phyloP scores from a whole-genome alignment of 1,140 invertebrate species.

The Camponotus vicinus region DNA sequence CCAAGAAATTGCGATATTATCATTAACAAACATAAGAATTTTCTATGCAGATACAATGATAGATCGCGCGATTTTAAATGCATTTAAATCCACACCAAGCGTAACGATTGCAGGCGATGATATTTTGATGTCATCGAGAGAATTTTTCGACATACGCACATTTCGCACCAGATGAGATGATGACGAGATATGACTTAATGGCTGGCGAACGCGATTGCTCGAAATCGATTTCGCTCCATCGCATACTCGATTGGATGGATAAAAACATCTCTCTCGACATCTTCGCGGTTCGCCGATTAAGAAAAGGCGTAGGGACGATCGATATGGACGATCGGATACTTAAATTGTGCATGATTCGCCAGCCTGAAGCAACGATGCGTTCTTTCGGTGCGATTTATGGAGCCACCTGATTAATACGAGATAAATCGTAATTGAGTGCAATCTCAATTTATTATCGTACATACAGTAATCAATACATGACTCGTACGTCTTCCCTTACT shows the following conservation, averaged over 20 bases:
- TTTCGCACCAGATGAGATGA: slow-evolving; percentile 22
- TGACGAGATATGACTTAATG: slow-evolving; percentile 53
- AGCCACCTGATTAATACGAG: slow-evolving; percentile 49
- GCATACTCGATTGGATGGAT: slow-evolving; percentile 44
- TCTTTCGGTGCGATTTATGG: slow-evolving; percentile 52
- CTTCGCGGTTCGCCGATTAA: slow-evolving; percentile 63
- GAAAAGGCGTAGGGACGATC: slow-evolving; percentile 32
- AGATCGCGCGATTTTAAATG: slow-evolving; percentile 26
- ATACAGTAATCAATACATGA: slow-evolving; percentile 28
- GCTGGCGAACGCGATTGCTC: slow-evolving; percentile 40
- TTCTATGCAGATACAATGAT: not conserved
- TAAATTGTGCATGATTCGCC: slow-evolving; percentile 43
- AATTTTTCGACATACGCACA: slow-evolving; percentile 35
- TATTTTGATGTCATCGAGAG: not conserved
- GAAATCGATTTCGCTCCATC: slow-evolving; percentile 55
- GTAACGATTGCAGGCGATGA: not conserved
- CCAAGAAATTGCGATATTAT: not conserved
- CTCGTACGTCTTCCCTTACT: not conserved
- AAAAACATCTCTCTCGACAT: slow-evolving; percentile 56
- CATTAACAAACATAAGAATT: not conserved
- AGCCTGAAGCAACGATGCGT: slow-evolving; percentile 47
- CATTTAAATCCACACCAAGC: slow-evolving; percentile 12
- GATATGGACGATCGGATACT: slow-evolving; percentile 9
- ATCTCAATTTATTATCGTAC: slow-evolving; percentile 57
- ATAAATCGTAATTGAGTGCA: slow-evolving; percentile 54